Base-by-base conservation (phyloP, 1,140 invertebrate species). In the Orius laevigatus region DNA sequence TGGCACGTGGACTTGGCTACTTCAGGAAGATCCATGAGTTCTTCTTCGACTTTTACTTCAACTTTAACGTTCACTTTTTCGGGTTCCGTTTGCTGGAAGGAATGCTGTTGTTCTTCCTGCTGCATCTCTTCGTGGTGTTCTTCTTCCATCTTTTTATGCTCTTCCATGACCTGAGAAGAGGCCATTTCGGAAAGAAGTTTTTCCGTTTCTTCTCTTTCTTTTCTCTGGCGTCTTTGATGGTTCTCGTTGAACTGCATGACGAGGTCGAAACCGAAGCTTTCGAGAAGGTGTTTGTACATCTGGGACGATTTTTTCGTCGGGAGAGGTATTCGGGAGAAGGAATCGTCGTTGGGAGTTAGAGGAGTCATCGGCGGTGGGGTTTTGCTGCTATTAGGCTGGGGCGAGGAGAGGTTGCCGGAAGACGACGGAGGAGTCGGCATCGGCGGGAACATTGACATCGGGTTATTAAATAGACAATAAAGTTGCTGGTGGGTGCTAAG, bases 211-310 rank as follows among this genome's bases (percentile, higher is more conserved):
- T 62, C 58, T 49, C 57, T 53, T 50, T 60, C 58, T 57, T 77
- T 76, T 36, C 67, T 62, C 47, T 75, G 69, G 33, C 73, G 61
- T 58, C 78, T 72, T 60, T 87, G 83, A 59, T 87, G 81, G 60
- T 85, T 85, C 62, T 93, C 89, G 67, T 92, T 92, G 63, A 91
- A 93, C 64, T 94, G 90, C 86, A 93, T 92, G 3, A 94, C 89
- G 53, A 94, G 74, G 62, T 94, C 90, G 66, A 93, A 92, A 2
- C 91, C 91, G 65, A 89, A 92, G 56, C 84, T 90, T 64, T 93
- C 88, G 19, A 94, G 64, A 14, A 94, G 66, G 66, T 87, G 84
- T 62, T 89, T 87, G 65, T 91, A 88, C 68, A 90, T 84, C 60
- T 87, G 82, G 18, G 83, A 86, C 35, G 79, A 75, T 51, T 75